A percentile compares a stretch with the other conserved stretches of the same genome.
phyloP scores from a whole-genome alignment of 2,888 invertebrate species.

The Myathropa florea region DNA sequence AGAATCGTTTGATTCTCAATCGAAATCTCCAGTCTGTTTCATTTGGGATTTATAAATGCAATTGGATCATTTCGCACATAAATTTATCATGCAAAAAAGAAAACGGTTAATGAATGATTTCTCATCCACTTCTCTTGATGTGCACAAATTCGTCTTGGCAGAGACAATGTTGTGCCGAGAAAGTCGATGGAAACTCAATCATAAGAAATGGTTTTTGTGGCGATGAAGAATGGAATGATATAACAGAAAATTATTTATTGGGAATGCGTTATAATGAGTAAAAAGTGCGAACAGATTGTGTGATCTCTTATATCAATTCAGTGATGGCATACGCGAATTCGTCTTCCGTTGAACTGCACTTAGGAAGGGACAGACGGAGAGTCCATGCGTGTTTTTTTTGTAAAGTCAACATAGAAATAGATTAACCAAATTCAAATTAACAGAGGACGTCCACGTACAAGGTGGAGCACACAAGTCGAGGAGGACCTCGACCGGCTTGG shows the following conservation, averaged over 20 bases:
- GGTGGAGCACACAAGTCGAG: no score
- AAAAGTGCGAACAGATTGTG: no score
- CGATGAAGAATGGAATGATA: background rate
- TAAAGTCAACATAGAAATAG: no score
- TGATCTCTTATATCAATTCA: no score
- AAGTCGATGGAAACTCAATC: background rate
- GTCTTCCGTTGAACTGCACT: no score
- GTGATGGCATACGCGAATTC: no score
- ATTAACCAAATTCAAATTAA: no score
- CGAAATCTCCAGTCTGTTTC: background rate
- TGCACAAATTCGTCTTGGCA: background rate
- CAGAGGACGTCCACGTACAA: no score
- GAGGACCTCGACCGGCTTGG: no score
- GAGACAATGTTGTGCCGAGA: background rate
- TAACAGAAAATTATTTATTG: background rate
- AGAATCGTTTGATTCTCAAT: background rate
- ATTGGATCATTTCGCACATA: slow-evolving; percentile 7
- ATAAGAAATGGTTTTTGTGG: background rate
- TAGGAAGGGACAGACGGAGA: no score
- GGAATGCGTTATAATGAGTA: background rate
- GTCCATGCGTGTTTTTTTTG: no score
- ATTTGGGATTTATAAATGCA: slow-evolving; percentile 12
- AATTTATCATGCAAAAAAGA: slow-evolving; percentile 1
- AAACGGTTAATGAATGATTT: slow-evolving; percentile 19
- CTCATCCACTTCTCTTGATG: background rate